These are phyloP conservation scores for Branchipolynoe longqiensis DNA, from an alignment of 2,888 invertebrate genomes.

Conservation along the genomic window DNA sequence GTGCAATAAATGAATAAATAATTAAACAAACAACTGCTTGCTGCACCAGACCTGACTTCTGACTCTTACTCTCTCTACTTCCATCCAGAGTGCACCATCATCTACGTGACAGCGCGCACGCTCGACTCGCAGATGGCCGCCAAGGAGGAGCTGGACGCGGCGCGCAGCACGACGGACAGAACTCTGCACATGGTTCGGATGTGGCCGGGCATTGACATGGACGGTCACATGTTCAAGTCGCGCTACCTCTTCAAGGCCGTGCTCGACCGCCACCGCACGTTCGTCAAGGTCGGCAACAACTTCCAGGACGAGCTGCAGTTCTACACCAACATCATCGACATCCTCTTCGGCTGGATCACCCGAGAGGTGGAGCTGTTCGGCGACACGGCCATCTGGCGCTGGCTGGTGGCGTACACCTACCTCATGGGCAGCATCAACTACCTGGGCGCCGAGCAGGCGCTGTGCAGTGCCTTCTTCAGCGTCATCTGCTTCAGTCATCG, in stretches of 20 bases:
- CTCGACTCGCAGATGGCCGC: conserved; percentile 60
- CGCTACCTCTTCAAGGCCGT: conserved; percentile 67
- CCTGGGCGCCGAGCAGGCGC: conserved; percentile 68
- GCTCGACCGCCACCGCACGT: conserved; percentile 63
- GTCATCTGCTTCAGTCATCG: conserved; percentile 68
- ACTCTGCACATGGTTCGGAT: conserved; percentile 55
- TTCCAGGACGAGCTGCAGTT: conserved; percentile 68
- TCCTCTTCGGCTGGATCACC: conserved; percentile 65
- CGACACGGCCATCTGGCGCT: conserved; percentile 58
- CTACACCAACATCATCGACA: conserved; percentile 68
- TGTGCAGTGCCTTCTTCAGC: conserved; percentile 68
- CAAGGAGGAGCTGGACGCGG: conserved; percentile 59
- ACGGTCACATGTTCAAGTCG: conserved; percentile 64
- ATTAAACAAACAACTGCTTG: too few relatives aligned
- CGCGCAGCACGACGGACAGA: conserved; percentile 62
- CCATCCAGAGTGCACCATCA: conserved; percentile 65
- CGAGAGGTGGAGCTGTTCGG: conserved; percentile 60
- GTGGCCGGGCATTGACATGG: conserved; percentile 64
- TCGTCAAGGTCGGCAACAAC: conserved; percentile 62
- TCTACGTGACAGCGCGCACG: conserved; percentile 65
- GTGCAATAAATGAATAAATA: too few relatives aligned
- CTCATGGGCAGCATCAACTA: conserved; percentile 68
- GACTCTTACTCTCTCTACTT: too few relatives aligned
- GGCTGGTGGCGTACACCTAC: conserved; percentile 66
- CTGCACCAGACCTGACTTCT: too few relatives aligned